Percentiles rank a stretch among this genome's conserved stretches.
Evolutionary conservation across 1,140 invertebrate species (phyloP).

Genomic region (Drosophila biarmipes): DNA sequence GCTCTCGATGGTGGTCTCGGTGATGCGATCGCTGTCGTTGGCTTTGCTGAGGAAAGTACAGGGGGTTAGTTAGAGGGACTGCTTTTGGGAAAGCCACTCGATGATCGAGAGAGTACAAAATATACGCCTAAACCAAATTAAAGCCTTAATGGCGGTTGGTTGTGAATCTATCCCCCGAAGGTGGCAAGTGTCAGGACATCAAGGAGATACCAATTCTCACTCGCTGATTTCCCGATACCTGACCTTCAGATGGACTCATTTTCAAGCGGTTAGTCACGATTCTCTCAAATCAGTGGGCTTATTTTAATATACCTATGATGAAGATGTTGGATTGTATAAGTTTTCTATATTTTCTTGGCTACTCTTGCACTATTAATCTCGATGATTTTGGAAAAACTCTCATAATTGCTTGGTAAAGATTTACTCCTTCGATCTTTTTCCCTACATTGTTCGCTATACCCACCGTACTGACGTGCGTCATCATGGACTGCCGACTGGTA

Average conservation of each 20-base stretch:
- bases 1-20: conserved; percentile 34
- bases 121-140: too few species aligned
- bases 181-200: too few species aligned
- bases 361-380: too few species aligned
- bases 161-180: too few species aligned
- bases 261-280: too few species aligned
- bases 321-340: too few species aligned
- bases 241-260: background rate
- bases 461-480: conserved; percentile 85
- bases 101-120: conserved; percentile 2
- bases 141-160: too few species aligned
- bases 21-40: conserved; percentile 63
- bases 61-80: background rate
- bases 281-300: too few species aligned
- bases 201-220: background rate
- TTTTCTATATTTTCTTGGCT: too few species aligned
- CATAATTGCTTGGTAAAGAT: too few species aligned
- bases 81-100: background rate
- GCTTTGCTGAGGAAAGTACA: conserved; percentile 46
- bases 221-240: background rate
- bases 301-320: too few species aligned
- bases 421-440: background rate
- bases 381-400: too few species aligned
- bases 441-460: conserved; percentile 19
- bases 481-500: conserved; percentile 87